A percentile compares a stretch with the other conserved stretches of the same genome.
phyloP scores from a whole-genome alignment of 2,888 invertebrate species.

The Sicus ferrugineus region DNA sequence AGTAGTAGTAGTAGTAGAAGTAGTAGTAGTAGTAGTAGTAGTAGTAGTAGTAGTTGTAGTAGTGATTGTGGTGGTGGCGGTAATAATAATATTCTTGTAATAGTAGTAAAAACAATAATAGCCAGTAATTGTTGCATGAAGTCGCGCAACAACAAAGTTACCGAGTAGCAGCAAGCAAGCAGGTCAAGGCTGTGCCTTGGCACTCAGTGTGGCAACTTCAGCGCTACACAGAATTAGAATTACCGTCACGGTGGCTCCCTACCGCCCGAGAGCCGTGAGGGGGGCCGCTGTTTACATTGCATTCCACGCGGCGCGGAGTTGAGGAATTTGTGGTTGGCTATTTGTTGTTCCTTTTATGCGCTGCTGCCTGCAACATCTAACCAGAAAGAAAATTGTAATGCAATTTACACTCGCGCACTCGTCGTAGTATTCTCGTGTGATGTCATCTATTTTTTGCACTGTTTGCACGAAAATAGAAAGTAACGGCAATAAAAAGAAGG shows the following conservation, averaged over 20 bases:
- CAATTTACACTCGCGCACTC: too few relatives aligned
- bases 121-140: neutral
- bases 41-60: neutral
- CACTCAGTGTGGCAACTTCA: neutral
- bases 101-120: neutral
- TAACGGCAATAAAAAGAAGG: too few relatives aligned
- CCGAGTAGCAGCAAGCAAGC: neutral
- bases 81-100: too few relatives aligned
- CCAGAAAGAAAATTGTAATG: neutral
- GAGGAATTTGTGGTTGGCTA: too few relatives aligned
- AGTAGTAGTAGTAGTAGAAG: neutral
- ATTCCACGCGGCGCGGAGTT: too few relatives aligned
- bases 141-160: neutral
- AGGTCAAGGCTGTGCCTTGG: slow-evolving; percentile 15
- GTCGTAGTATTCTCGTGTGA: too few relatives aligned
- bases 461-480: too few relatives aligned
- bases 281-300: too few relatives aligned
- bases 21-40: neutral
- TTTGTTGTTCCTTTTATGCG: neutral
- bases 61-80: neutral
- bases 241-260: neutral
- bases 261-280: too few relatives aligned
- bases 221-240: slow-evolving; percentile 2
- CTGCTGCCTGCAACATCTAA: slow-evolving; percentile 13
- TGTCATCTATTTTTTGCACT: too few relatives aligned